A percentile compares a stretch with the other conserved stretches of the same genome.
These are phyloP conservation scores for Scylla paramamosain DNA, from an alignment of 1,140 invertebrate species.

Conservation along the genomic window DNA sequence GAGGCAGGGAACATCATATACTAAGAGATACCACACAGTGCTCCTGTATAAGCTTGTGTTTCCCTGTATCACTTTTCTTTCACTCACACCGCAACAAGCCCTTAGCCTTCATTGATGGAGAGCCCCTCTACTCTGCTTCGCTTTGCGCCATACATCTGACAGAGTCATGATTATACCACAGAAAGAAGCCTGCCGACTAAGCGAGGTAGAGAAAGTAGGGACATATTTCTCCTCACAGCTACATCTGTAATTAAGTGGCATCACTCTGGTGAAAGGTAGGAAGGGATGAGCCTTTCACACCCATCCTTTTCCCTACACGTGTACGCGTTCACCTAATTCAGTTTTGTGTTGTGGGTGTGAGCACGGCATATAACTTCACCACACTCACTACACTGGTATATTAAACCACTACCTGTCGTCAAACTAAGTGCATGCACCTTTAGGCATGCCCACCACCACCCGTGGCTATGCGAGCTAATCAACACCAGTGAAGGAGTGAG, in stretches of 20 bases:
- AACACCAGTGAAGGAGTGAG: background rate
- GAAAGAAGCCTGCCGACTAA: background rate
- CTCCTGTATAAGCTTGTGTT: too few species aligned
- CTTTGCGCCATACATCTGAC: background rate
- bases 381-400: too few species aligned
- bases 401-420: too few species aligned
- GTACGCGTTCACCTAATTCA: background rate
- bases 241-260: background rate
- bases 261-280: background rate
- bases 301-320: background rate
- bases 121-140: background rate
- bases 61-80: too few species aligned
- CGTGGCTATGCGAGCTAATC: background rate
- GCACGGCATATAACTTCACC: too few species aligned
- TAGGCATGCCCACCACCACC: background rate
- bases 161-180: background rate
- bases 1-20: too few species aligned
- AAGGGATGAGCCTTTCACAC: background rate
- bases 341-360: background rate
- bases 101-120: too few species aligned
- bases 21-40: too few species aligned
- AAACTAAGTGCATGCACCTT: background rate
- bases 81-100: too few species aligned
- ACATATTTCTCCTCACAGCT: background rate
- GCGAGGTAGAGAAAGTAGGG: background rate